Evolutionary conservation across 1,140 invertebrate genomes (phyloP), one percentile per base, ranked within the genome.

Genomic region (Drosophila persimilis): DNA sequence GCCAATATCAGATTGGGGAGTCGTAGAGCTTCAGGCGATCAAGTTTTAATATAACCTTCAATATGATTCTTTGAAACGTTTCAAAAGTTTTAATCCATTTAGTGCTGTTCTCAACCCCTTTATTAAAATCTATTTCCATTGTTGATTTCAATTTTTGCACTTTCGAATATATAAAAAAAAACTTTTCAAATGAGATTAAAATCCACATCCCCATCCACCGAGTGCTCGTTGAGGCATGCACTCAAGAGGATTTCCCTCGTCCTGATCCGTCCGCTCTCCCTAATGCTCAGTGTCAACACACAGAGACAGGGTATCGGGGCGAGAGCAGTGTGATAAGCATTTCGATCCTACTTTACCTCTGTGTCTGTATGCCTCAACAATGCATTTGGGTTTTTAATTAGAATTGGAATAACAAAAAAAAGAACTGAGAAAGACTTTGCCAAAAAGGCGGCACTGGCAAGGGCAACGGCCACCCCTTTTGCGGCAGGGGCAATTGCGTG

Each of bases 121-220:
- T 67, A 4, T 29, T 15, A 69, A 67, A 31, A n/a, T 67, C 63
- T 47, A 35, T 50, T 15, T 59, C 48, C 52, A 75, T 77, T 80
- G 67, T 73, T 80, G 71, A 75, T 83, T 81, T 83, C 74, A 78
- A 81, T 78, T 88, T 81, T 75, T 76, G 80, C 74, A 78, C 75
- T 76, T 78, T 84, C 52, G 29, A 55, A 59, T 39, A 3, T 5
- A 26, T 26, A 46, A 77, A 77, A 78, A 54, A 69, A 86, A 81
- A 83, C 74, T 81, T 88, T 78, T 88, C 65, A 86, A 86, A 88
- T 88, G 83, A 79, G 83, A 88, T 88, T 88, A 88, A 88, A 88
- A 76, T 73, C 60, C 70, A 78, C 57, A 72, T 71, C 60, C 62
- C 55, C 41, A 39, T 45, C 3, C 46, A 20, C 26, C 51, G 47